phyloP scores from a whole-genome alignment of 53 echinoderm and acorn worm genomes.

The Temnopleurus reevesii region DNA sequence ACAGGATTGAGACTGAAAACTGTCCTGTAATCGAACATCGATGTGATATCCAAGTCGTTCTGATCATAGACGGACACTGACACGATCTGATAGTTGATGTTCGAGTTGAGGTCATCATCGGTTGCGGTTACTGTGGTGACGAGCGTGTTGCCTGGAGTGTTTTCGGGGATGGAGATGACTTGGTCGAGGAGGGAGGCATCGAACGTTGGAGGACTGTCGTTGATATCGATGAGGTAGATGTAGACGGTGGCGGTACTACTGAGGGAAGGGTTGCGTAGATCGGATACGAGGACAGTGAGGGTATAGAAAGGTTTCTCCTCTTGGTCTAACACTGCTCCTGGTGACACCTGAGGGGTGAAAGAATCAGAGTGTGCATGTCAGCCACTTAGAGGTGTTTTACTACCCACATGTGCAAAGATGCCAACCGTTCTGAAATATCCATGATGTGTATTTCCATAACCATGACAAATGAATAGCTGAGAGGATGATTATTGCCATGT shows the following conservation, averaged over 20 bases:
- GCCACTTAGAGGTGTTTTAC: no score
- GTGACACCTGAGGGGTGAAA: constrained; percentile 60
- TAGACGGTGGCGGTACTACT: constrained; percentile 71
- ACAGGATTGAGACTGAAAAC: constrained; percentile 66
- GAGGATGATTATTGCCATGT: no score
- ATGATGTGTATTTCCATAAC: no score
- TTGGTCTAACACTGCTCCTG: constrained; percentile 71
- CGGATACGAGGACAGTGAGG: constrained; percentile 77
- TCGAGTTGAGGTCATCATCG: constrained; percentile 71
- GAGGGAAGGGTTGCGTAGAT: constrained; percentile 76
- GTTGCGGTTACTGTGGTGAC: constrained; percentile 66
- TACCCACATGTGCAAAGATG: no score
- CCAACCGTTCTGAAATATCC: no score
- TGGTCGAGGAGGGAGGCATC: constrained; percentile 50
- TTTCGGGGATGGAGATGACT: constrained; percentile 66
- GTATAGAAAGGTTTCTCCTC: constrained; percentile 74
- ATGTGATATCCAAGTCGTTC: constrained; percentile 58
- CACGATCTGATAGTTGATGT: constrained; percentile 69
- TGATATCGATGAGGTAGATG: constrained; percentile 82
- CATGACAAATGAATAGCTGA: no score
- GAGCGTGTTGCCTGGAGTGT: constrained; percentile 58
- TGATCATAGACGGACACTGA: constrained; percentile 68
- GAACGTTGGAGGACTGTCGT: constrained; percentile 83
- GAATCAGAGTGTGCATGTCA: no score
- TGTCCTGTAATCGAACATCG: constrained; percentile 53